Conservation (phyloP, 2,888 invertebrate genomes). For the Orchesella flavescens region DNA sequence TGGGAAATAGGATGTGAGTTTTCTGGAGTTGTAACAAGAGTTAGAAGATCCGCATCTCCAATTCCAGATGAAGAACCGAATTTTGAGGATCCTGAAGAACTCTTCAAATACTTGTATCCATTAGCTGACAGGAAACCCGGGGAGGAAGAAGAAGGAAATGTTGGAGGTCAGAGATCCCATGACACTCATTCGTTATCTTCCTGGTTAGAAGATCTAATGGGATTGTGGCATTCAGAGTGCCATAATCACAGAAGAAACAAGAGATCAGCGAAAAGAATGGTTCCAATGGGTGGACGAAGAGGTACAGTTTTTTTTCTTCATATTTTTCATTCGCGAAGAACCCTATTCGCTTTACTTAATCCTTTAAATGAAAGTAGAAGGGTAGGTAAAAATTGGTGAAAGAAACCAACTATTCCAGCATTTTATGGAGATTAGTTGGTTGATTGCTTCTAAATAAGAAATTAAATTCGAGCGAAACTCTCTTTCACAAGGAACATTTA, state of each 20-base stretch:
- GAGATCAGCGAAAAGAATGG: conserved; percentile 26
- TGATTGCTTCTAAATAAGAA: no score
- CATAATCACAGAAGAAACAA: conserved; percentile 26
- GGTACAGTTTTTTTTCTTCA: no score
- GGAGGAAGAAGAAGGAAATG: conserved; percentile 28
- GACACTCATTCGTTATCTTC: conserved; percentile 51
- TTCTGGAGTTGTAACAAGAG: conserved; percentile 52
- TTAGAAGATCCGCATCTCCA: conserved; percentile 30
- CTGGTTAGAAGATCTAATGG: conserved; percentile 63
- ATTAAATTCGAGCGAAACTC: no score
- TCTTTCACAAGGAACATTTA: no score
- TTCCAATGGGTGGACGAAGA: no score
- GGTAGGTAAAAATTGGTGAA: no score
- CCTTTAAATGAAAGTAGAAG: no score
- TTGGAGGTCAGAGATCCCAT: conserved; percentile 16
- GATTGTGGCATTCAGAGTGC: conserved; percentile 67
- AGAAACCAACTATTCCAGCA: no score
- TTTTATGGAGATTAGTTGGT: no score
- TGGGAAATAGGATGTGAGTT: conserved; percentile 68
- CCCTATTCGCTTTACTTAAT: no score
- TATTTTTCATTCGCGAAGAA: no score
- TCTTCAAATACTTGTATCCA: conserved; percentile 70
- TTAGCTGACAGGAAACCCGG: conserved; percentile 53
- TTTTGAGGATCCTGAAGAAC: conserved; percentile 59
- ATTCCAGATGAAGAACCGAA: conserved; percentile 34